Conservation (phyloP, 2,888 invertebrate genomes). For the Amblyteles armatorius region DNA sequence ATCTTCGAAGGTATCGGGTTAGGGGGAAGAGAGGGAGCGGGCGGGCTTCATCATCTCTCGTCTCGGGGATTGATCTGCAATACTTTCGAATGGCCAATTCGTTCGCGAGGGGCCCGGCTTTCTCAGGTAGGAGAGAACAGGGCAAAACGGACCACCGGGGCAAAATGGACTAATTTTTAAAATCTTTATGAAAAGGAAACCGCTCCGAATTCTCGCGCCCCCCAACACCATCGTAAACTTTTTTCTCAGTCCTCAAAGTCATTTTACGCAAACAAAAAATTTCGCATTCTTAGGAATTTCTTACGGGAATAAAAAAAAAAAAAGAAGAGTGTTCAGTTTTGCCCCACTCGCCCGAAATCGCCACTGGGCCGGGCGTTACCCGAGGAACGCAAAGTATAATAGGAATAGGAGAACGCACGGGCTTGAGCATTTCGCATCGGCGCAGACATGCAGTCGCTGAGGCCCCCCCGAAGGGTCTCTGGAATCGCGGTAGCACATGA, state of each 20-base stretch:
- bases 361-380: constrained; percentile 27
- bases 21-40: too few species aligned
- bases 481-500: constrained; percentile 33
- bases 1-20: constrained; percentile 6
- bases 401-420: constrained; percentile 50
- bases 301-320: too few species aligned
- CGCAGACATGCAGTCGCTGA: constrained; percentile 15
- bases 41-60: constrained; percentile 23
- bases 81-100: constrained; percentile 52
- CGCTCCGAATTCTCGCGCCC: too few species aligned
- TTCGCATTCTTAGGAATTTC: too few species aligned
- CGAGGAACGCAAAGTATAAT: constrained; percentile 36
- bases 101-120: constrained; percentile 19
- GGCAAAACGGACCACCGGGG: too few species aligned
- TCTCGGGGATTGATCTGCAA: constrained; percentile 52
- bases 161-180: too few species aligned
- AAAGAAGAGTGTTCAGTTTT: too few species aligned
- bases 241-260: too few species aligned
- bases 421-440: not conserved
- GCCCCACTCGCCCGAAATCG: constrained; percentile 29
- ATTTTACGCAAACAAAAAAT: too few species aligned
- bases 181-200: too few species aligned
- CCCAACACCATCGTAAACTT: too few species aligned
- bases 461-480: constrained; percentile 20
- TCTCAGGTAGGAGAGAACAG: too few species aligned